Conservation (phyloP, 2,797 vertebrate species). For the Catharus ustulatus region DNA sequence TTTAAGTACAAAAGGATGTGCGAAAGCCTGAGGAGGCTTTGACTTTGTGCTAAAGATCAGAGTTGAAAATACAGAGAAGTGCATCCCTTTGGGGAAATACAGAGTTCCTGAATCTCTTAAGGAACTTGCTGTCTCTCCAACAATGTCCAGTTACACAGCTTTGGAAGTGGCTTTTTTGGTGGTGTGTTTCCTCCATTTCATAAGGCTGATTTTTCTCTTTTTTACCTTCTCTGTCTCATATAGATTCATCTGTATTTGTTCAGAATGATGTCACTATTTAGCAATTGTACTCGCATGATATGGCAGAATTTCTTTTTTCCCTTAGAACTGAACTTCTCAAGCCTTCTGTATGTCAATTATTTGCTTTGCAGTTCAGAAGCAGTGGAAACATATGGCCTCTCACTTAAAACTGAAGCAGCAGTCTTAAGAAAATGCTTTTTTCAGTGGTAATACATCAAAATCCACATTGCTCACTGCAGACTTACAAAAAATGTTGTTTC, state of each 20-base stretch:
- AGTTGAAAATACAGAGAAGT: neutral
- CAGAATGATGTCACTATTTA: neutral
- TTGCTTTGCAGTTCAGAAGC: constrained; percentile 1
- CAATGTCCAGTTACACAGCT: neutral
- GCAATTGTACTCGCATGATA: neutral
- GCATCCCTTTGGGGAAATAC: neutral
- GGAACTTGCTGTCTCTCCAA: neutral
- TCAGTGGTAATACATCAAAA: constrained; percentile 1
- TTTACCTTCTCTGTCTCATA: neutral
- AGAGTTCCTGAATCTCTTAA: neutral
- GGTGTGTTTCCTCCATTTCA: neutral
- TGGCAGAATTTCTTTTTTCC: neutral
- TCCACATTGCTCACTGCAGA: neutral
- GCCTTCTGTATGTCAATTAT: neutral
- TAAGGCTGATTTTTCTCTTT: neutral
- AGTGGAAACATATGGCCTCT: neutral
- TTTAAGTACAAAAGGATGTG: neutral
- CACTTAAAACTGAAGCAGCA: constrained; percentile 1
- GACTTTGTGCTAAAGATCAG: neutral
- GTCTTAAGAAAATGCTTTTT: neutral
- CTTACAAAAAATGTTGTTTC: constrained; percentile 23
- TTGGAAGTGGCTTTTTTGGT: neutral
- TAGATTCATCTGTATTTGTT: neutral
- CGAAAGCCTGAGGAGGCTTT: neutral
- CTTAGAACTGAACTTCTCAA: neutral